Percentiles rank a stretch among this genome's conserved stretches.
These are phyloP conservation scores for Lasioglossum zephyrum DNA, from an alignment of 2,888 invertebrate species.

Conservation along the genomic window DNA sequence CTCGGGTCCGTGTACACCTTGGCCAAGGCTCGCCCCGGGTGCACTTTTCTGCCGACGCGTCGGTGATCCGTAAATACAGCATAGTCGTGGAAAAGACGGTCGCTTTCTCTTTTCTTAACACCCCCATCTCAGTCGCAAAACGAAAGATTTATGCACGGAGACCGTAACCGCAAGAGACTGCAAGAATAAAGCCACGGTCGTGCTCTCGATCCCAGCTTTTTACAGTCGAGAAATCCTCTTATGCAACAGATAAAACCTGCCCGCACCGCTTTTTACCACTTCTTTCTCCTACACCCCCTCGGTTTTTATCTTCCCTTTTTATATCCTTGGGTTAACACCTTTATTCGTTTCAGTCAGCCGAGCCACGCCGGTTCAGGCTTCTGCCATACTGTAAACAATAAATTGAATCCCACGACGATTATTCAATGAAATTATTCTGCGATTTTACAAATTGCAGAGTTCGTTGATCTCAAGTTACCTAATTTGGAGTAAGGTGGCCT, in stretches of 20 bases:
- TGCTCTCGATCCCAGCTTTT: slow-evolving; percentile 67
- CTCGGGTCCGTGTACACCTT: slow-evolving; percentile 22
- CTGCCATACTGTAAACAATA: background rate
- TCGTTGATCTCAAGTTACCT: background rate
- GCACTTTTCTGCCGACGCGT: slow-evolving; percentile 45
- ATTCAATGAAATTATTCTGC: background rate
- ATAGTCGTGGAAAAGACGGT: slow-evolving; percentile 21
- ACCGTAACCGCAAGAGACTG: slow-evolving; percentile 61
- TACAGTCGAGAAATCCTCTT: slow-evolving; percentile 68
- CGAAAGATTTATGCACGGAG: slow-evolving; percentile 53
- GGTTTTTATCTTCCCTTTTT: background rate
- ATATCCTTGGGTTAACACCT: slow-evolving; percentile 32
- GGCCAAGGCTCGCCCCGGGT: slow-evolving; percentile 28
- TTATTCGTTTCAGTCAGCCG: slow-evolving; percentile 22
- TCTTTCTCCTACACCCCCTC: background rate
- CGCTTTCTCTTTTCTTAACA: slow-evolving; percentile 55
- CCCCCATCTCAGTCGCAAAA: slow-evolving; percentile 36
- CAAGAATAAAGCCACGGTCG: slow-evolving; percentile 62
- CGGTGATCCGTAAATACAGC: slow-evolving; percentile 39
- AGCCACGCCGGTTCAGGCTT: slow-evolving; percentile 11
- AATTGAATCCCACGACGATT: background rate
- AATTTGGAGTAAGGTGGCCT: background rate
- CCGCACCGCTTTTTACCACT: slow-evolving; percentile 35
- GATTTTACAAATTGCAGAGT: background rate
- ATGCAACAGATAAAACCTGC: slow-evolving; percentile 57